phyloP scores from a whole-genome alignment of 2,888 invertebrate species.

The Polyommatus icarus region DNA sequence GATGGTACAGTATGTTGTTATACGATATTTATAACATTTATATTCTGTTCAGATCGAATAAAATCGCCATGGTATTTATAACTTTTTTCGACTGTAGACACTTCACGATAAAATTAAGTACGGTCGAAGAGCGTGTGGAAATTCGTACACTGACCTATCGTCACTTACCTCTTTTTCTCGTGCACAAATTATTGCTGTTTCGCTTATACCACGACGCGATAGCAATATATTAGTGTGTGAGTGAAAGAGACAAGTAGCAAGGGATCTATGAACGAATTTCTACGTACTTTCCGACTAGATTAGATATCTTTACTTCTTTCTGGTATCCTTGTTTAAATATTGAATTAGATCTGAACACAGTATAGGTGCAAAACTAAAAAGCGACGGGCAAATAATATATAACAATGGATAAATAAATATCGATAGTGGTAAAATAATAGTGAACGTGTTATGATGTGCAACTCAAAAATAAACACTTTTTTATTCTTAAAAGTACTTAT shows the following conservation, averaged over 20 bases:
- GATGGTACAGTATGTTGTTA: constrained; percentile 31
- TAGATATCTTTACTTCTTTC: not conserved
- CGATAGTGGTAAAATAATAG: constrained; percentile 45
- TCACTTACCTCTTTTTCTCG: not conserved
- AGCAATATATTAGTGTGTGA: too few species aligned
- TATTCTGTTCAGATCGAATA: not conserved
- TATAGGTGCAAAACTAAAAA: constrained; percentile 53
- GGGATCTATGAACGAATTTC: not conserved
- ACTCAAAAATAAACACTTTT: constrained; percentile 60
- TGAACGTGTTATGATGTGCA: constrained; percentile 68
- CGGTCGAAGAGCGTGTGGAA: not conserved
- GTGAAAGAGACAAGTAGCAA: not conserved
- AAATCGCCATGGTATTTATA: not conserved
- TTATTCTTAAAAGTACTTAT: constrained; percentile 24
- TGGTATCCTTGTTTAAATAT: too few species aligned
- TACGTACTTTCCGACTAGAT: not conserved
- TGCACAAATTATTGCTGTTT: too few species aligned
- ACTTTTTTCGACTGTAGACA: not conserved
- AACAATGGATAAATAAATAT: constrained; percentile 46
- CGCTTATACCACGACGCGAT: too few species aligned
- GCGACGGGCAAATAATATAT: constrained; percentile 56
- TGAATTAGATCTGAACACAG: constrained; percentile 3
- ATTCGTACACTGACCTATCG: not conserved
- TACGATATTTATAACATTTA: not conserved
- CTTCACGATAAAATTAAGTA: not conserved